Evolutionary conservation across 2,113 vertebrate species (phyloP).

Genomic region (Myiozetetes cayanensis): DNA sequence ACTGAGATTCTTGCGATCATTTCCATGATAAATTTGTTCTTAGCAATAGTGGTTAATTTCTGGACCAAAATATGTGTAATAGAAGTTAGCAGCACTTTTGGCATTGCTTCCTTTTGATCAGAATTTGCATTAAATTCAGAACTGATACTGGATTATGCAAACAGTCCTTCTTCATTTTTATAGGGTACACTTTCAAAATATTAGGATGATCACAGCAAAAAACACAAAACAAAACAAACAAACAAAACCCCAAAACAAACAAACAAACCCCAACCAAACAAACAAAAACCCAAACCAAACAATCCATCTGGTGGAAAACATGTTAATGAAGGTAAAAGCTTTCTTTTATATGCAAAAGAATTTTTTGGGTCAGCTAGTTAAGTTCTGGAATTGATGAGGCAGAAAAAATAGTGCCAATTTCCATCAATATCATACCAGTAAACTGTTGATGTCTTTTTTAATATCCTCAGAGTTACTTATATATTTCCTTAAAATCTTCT

Average conservation of each 20-base stretch:
- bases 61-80: not conserved
- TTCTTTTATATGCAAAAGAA: not conserved
- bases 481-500: not conserved
- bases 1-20: not conserved
- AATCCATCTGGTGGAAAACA: not conserved
- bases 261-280: not conserved
- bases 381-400: not conserved
- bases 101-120: not conserved
- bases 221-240: not conserved
- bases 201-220: not conserved
- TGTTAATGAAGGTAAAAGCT: not conserved
- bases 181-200: not conserved
- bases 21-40: not conserved
- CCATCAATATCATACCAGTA: not conserved
- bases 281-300: too few relatives aligned
- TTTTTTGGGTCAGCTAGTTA: not conserved
- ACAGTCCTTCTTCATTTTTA: not conserved
- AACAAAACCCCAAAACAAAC: too few relatives aligned
- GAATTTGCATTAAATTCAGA: not conserved
- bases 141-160: not conserved
- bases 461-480: not conserved
- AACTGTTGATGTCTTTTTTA: not conserved
- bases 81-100: not conserved
- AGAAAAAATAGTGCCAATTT: not conserved
- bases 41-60: not conserved